phyloP scores from a whole-genome alignment of 2,888 invertebrate genomes.

The Yponomeuta cagnagella region DNA sequence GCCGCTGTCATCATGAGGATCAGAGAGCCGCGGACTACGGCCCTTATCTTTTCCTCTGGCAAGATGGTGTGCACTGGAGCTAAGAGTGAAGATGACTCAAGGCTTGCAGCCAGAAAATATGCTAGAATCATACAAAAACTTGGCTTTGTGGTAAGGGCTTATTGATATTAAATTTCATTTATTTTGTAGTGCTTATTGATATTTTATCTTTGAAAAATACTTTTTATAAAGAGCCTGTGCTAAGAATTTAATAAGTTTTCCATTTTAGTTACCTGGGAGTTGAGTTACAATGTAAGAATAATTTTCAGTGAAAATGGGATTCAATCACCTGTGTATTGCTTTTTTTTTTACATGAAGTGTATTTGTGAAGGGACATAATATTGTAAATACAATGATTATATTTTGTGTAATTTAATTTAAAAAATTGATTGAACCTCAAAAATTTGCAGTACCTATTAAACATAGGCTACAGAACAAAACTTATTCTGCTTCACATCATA shows the following conservation, averaged over 20 bases:
- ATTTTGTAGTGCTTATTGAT: constrained; percentile 32
- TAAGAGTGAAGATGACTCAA: constrained; percentile 86
- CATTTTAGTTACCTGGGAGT: too few species aligned
- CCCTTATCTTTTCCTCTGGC: constrained; percentile 86
- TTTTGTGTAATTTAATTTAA: too few species aligned
- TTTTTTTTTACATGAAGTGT: not conserved
- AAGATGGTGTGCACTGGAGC: constrained; percentile 92
- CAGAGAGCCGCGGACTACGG: constrained; percentile 89
- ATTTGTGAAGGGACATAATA: not conserved
- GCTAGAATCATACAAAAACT: constrained; percentile 90
- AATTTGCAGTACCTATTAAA: too few species aligned
- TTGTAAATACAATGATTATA: too few species aligned
- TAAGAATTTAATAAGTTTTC: too few species aligned
- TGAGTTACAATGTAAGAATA: too few species aligned
- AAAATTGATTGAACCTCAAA: too few species aligned
- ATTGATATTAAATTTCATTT: not conserved
- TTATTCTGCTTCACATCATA: not conserved
- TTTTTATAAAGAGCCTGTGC: too few species aligned
- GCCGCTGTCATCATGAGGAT: constrained; percentile 99
- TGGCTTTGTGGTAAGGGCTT: constrained; percentile 81
- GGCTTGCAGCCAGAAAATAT: constrained; percentile 87
- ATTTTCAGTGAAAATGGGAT: not conserved
- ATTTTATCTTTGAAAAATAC: too few species aligned
- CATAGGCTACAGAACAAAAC: too few species aligned
- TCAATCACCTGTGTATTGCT: not conserved